These are phyloP conservation scores for Etheostoma cragini DNA, from an alignment of 2,113 vertebrate genomes.

Conservation along the genomic window DNA sequence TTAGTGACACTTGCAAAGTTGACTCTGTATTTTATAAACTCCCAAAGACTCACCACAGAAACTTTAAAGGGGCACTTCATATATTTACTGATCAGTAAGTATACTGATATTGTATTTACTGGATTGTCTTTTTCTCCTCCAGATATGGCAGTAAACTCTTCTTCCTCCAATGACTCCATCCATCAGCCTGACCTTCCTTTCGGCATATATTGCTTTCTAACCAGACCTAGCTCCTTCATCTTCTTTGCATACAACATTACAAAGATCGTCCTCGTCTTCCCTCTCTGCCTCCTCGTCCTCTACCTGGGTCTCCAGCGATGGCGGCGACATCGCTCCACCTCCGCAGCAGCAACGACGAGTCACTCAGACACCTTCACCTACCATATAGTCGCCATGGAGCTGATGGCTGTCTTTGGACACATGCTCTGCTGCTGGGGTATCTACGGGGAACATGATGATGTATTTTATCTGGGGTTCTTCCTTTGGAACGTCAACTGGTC, in stretches of 20 bases:
- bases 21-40: too few species aligned
- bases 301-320: neutral
- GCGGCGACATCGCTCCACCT: neutral
- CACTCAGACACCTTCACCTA: slow-evolving; percentile 29
- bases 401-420: neutral
- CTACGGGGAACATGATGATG: neutral
- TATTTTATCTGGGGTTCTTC: too few species aligned
- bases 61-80: too few species aligned
- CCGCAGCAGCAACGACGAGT: neutral
- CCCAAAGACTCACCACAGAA: too few species aligned
- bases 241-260: slow-evolving; percentile 4
- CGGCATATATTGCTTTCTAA: fast-evolving
- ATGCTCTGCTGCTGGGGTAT: neutral
- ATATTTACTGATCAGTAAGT: too few species aligned
- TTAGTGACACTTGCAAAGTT: too few species aligned
- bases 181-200: neutral
- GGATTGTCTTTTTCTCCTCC: neutral
- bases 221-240: neutral
- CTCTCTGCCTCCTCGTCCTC: slow-evolving; percentile 26
- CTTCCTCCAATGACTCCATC: neutral
- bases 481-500: neutral
- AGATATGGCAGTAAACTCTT: neutral
- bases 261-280: slow-evolving; percentile 42
- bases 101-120: too few species aligned
- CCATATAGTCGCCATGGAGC: slow-evolving; percentile 43